Base-by-base conservation (phyloP, 2,113 vertebrate species). In the Melanotaenia duboulayi region DNA sequence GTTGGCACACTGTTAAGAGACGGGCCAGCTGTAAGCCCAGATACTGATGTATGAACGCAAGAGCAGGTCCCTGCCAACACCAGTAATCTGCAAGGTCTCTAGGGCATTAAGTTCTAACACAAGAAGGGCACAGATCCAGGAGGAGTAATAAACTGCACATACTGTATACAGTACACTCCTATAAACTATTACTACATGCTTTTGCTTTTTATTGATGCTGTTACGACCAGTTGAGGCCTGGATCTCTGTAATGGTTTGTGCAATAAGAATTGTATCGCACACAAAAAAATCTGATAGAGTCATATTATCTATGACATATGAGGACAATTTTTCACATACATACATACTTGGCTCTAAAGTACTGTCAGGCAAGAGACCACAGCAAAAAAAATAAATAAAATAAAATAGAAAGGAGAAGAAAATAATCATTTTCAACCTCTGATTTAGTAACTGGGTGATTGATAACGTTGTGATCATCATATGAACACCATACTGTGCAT, bases 1-100 rank as follows among this genome's bases (percentile, higher is more conserved):
- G 37, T 37, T 69, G 66, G 70, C 76, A 74, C 24, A 59, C 71
- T 76, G 67, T 57, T 70, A 71, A 82, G 64, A 80, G 49, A 82
- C 20, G 52, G 62, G 67, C 74, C 84, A 76, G 84, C 84, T 82
- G 78, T 76, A 82, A 85, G 65, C 74, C 69, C 71, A 84, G 72
- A 85, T 78, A 78, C 60, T 76, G 73, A 85, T 74, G 75, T 71
- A 80, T 55, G 48, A 83, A 85, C 81, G 76, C 60, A 73, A 72
- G 76, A 64, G 6, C 76, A 35, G 22, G 39, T 78, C 76, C 69
- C 79, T 60, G 59, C 80, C 68, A 72, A 80, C 69, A 58, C 66
- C 70, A 78, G 76, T 85, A 74, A 82, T 76, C 56, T 76, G 75
- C 46, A 71, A 73, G 78, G 72, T 80, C 80, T 82, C 73, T 48